phyloP scores from a whole-genome alignment of 2,888 invertebrate species.

The Drosophila subquinaria region DNA sequence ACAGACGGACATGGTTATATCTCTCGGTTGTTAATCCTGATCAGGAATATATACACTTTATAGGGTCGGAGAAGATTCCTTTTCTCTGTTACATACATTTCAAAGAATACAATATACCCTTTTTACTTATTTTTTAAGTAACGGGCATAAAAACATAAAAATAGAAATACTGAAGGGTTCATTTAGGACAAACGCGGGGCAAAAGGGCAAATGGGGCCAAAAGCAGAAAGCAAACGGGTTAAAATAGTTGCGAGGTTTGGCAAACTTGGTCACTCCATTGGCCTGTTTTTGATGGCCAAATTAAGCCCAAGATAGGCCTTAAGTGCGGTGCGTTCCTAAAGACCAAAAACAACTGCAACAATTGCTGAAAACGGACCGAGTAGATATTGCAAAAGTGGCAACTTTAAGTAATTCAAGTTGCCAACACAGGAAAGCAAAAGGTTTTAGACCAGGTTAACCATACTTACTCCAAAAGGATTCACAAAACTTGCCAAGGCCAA shows the following conservation, averaged over 20 bases:
- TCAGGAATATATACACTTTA: too few species aligned
- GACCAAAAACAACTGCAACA: slow-evolving; percentile 10
- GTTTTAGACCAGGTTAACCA: slow-evolving; percentile 38
- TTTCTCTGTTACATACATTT: too few species aligned
- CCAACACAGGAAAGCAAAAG: slow-evolving; percentile 41
- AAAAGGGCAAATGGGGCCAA: slow-evolving; percentile 8
- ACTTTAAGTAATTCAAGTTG: slow-evolving; percentile 69
- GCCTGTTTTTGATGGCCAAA: slow-evolving; percentile 59
- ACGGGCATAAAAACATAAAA: neutral
- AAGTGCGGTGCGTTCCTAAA: slow-evolving; percentile 10
- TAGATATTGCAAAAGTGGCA: slow-evolving; percentile 48
- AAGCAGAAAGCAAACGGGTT: slow-evolving; percentile 8
- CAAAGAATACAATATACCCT: too few species aligned
- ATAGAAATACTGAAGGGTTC: slow-evolving; percentile 24
- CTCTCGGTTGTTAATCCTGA: too few species aligned
- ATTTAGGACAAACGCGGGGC: slow-evolving; percentile 9
- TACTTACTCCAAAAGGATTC: slow-evolving; percentile 50
- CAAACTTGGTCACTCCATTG: slow-evolving; percentile 24
- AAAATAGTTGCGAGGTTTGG: slow-evolving; percentile 24
- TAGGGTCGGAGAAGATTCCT: too few species aligned
- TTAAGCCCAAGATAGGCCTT: slow-evolving; percentile 53
- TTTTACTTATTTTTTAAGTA: too few species aligned
- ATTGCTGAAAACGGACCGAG: slow-evolving; percentile 36
- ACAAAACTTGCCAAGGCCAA: slow-evolving; percentile 31
- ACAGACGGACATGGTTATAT: too few species aligned